These are phyloP conservation scores for Reticulitermes speratus DNA, from an alignment of 1,140 invertebrate species.

Conservation along the genomic window DNA sequence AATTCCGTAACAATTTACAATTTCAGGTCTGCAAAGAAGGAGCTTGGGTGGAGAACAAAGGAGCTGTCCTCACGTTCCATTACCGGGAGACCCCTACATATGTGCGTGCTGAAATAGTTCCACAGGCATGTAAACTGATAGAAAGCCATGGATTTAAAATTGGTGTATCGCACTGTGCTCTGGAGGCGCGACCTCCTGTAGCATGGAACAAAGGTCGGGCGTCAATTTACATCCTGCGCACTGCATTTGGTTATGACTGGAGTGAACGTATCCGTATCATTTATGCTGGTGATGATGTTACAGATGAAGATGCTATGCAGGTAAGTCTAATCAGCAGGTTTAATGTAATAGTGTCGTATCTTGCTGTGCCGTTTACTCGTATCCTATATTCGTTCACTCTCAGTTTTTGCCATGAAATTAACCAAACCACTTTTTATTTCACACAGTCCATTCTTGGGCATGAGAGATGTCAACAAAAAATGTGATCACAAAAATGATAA, in stretches of 20 bases:
- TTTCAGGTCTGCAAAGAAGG: slow-evolving; percentile 75
- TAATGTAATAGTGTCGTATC: slow-evolving; percentile 37
- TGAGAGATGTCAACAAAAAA: no score
- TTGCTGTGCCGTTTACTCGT: neutral
- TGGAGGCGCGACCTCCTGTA: slow-evolving; percentile 85
- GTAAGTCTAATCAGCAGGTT: slow-evolving; percentile 49
- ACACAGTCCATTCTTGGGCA: no score
- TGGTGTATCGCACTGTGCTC: slow-evolving; percentile 74
- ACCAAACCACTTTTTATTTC: neutral
- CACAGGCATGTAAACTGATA: slow-evolving; percentile 70
- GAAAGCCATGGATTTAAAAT: slow-evolving; percentile 71
- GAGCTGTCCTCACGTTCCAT: slow-evolving; percentile 82
- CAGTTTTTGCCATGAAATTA: neutral
- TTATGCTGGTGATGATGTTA: slow-evolving; percentile 85
- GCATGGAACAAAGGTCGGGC: slow-evolving; percentile 90
- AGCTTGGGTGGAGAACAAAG: slow-evolving; percentile 91
- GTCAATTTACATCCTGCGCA: slow-evolving; percentile 85
- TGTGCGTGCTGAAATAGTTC: slow-evolving; percentile 61
- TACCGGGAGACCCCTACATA: slow-evolving; percentile 77
- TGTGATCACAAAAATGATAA: no score
- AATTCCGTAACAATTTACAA: neutral
- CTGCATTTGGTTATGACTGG: slow-evolving; percentile 88
- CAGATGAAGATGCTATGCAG: slow-evolving; percentile 89
- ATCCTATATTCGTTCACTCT: neutral
- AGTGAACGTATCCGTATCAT: slow-evolving; percentile 86